Evolutionary conservation across 2,113 vertebrate genomes (phyloP), one percentile per base, ranked within the genome.

Genomic region (Upupa epops): DNA sequence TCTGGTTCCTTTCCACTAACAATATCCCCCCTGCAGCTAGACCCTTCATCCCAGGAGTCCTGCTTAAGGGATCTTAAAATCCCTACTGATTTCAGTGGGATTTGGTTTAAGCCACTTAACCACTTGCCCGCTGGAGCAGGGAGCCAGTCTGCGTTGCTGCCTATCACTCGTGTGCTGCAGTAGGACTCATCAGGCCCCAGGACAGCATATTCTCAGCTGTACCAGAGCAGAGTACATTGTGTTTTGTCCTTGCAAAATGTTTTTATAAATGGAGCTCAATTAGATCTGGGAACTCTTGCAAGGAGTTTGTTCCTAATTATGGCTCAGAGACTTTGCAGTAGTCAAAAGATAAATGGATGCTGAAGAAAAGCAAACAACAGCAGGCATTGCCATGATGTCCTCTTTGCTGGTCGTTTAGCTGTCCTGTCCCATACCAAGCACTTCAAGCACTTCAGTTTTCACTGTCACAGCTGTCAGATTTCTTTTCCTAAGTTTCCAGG

Each of bases 191-290:
- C 78, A 76, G 68, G 64, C 89, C 51, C 31, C 55, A 88, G 79
- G 64, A 90, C 76, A 81, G 79, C n/a, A 11, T 78, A 80, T 88
- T 88, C 93, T 81, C 5, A 2, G 21, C 83, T 95, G 83, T 86
- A 54, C 69, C 28, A 17, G 68, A 49, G 72, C 34, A 83, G 18
- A 91, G 93, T 77, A 95, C 92, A 77, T 52, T 0, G 0, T 68
- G 72, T 86, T 91, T 91, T 2, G 25, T 94, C 83, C 92, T 91
- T 77, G 88, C 37, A 81, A 63, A 91, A 83, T 72, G 64, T 68
- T 88, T 29, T 91, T 88, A 65, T 68, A 90, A 95, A 90, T 71
- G 60, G 79, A 58, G 60, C 69, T 86, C 93, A 86, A 36, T 95
- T 92, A 91, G 56, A 52, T 77, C 79, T 68, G 60, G 63, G 68